Percentiles rank a stretch among this genome's conserved stretches.
These are phyloP conservation scores for Carterocephalus palaemon DNA, from an alignment of 2,888 invertebrate genomes.

Conservation along the genomic window DNA sequence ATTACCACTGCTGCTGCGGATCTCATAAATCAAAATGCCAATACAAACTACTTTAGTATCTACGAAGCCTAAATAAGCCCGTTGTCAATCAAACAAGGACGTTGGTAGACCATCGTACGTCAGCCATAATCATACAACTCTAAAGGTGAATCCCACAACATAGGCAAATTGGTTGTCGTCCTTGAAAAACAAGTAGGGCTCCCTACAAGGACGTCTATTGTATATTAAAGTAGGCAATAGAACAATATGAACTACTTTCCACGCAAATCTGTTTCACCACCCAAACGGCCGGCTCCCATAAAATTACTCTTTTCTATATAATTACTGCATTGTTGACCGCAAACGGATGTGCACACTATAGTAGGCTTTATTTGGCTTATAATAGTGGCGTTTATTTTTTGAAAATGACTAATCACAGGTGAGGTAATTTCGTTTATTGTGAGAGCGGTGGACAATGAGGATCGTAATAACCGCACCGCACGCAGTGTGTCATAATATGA, in stretches of 20 bases:
- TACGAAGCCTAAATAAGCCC: too few species aligned
- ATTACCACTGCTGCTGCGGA: too few species aligned
- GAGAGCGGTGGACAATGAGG: constrained; percentile 31
- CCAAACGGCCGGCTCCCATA: constrained; percentile 1
- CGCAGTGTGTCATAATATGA: constrained; percentile 25
- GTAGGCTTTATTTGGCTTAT: constrained; percentile 3
- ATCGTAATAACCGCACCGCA: constrained; percentile 28
- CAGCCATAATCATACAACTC: too few species aligned
- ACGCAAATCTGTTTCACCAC: constrained; percentile 15
- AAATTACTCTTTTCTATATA: constrained; percentile 19
- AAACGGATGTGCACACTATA: constrained; percentile 8
- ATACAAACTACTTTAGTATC: too few species aligned
- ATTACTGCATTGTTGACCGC: constrained; percentile 20
- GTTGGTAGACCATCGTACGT: too few species aligned
- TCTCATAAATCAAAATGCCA: too few species aligned
- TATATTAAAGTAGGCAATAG: constrained; percentile 1
- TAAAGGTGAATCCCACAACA: too few species aligned
- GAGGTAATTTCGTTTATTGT: constrained; percentile 38
- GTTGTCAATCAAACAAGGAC: too few species aligned
- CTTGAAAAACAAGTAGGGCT: too few species aligned
- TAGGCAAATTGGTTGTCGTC: too few species aligned
- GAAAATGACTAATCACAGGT: constrained; percentile 16
- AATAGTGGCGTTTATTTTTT: constrained; percentile 4
- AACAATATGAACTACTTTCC: constrained; percentile 11
- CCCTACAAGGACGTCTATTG: too few species aligned